Evolutionary conservation across 2,888 invertebrate genomes (phyloP).

Genomic region (Xylophagus ater): DNA sequence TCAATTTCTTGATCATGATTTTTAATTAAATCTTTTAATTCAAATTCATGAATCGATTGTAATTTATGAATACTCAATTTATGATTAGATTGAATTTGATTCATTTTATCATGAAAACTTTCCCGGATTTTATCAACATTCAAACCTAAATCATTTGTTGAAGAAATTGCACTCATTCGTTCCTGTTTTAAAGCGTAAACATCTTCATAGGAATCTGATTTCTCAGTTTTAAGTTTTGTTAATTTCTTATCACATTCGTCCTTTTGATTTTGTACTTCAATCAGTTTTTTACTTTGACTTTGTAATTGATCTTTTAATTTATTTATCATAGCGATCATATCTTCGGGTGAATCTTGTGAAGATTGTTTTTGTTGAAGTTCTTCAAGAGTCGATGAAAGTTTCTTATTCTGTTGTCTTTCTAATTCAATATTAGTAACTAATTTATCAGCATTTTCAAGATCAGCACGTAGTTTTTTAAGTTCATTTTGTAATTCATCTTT

Average conservation of each 20-base stretch:
- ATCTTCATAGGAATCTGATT: neutral
- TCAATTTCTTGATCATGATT: conserved; percentile 14
- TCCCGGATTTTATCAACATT: neutral
- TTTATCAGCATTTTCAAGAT: conserved; percentile 3
- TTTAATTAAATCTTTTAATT: conserved; percentile 13
- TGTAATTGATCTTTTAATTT: conserved; percentile 11
- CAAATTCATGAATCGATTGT: conserved; percentile 12
- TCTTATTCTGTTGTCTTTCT: conserved; percentile 21
- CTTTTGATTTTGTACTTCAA: neutral
- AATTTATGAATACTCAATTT: conserved; percentile 13
- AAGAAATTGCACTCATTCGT: neutral
- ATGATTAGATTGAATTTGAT: conserved; percentile 3
- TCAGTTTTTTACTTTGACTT: conserved; percentile 5
- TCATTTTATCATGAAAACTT: conserved; percentile 1
- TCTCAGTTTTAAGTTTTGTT: neutral
- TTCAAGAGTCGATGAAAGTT: conserved; percentile 13
- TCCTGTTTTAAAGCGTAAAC: neutral
- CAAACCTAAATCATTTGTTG: neutral
- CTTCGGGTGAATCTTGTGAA: neutral
- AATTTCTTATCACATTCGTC: neutral
- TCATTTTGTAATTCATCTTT: conserved; percentile 6
- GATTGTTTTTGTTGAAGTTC: conserved; percentile 12
- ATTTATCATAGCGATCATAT: neutral
- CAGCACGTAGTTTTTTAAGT: neutral
- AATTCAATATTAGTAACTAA: conserved; percentile 24